Conservation (phyloP, 1,140 invertebrate genomes). For the Pseudomyrmex flavicornis region DNA sequence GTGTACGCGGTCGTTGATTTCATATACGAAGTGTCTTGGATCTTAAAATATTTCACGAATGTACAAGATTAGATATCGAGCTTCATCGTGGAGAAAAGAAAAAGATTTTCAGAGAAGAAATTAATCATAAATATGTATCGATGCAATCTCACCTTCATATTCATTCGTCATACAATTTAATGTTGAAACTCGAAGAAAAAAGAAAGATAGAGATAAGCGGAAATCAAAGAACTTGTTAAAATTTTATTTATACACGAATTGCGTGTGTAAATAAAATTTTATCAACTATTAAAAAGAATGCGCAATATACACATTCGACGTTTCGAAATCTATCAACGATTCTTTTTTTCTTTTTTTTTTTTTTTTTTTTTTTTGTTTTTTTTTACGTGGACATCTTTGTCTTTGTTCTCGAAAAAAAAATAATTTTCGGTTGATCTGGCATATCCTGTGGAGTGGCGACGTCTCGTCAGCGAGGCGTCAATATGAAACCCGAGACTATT, state of each 20-base stretch:
- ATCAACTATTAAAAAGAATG: too few relatives aligned
- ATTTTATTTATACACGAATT: not conserved
- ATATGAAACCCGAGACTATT: constrained; percentile 52
- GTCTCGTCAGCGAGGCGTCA: constrained; percentile 38
- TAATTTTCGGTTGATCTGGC: not conserved
- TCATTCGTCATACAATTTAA: not conserved
- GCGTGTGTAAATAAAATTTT: too few relatives aligned
- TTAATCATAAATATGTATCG: not conserved
- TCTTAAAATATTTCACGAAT: constrained; percentile 36
- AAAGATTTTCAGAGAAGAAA: not conserved
- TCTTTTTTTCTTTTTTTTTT: not conserved
- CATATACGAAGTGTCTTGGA: constrained; percentile 32
- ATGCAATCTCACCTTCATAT: not conserved
- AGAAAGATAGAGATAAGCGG: not conserved
- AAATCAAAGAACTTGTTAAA: not conserved
- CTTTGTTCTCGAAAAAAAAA: not conserved
- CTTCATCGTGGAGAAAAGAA: not conserved
- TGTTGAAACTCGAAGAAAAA: not conserved
- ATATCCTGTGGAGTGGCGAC: constrained; percentile 1
- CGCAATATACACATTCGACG: too few relatives aligned
- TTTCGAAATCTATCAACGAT: too few relatives aligned
- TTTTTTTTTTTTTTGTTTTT: not conserved
- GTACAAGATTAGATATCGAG: constrained; percentile 12
- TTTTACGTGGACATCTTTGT: not conserved
- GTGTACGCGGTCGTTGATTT: constrained; percentile 48